phyloP scores from a whole-genome alignment of 2,888 invertebrate genomes.

The Drosophila nr. perissopoda region DNA sequence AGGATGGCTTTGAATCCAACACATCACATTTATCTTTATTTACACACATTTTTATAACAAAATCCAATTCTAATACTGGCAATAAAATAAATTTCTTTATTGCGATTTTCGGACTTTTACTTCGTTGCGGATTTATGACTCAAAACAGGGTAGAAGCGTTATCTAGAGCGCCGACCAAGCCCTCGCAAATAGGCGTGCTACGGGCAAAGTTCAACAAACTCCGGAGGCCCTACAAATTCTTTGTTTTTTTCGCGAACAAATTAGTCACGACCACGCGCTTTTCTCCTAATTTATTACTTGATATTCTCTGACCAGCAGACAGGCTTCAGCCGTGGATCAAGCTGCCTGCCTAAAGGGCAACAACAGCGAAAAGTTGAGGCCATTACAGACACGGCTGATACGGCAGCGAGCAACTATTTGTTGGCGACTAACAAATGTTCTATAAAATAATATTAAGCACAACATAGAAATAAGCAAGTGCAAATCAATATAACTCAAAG shows the following conservation, averaged over 20 bases:
- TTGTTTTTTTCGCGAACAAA: conserved; percentile 35
- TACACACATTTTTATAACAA: conserved; percentile 4
- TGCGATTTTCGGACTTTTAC: background rate
- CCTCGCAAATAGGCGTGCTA: conserved; percentile 18
- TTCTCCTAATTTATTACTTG: conserved; percentile 69
- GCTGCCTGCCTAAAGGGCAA: conserved; percentile 19
- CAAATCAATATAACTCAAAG: background rate
- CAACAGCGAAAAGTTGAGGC: conserved; percentile 15
- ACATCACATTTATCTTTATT: background rate
- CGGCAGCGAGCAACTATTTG: background rate
- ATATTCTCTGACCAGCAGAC: conserved; percentile 58
- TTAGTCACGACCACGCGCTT: conserved; percentile 67
- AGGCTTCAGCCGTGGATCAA: conserved; percentile 18
- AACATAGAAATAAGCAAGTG: background rate
- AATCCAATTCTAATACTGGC: background rate
- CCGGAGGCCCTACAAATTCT: conserved; percentile 10
- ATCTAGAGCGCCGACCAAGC: conserved; percentile 27
- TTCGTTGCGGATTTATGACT: conserved; percentile 32
- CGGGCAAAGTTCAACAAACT: conserved; percentile 42
- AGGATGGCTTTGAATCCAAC: background rate
- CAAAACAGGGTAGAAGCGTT: background rate
- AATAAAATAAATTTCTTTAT: conserved; percentile 10
- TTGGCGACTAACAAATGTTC: conserved; percentile 2
- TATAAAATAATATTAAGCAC: background rate
- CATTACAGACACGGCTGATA: conserved; percentile 5